Conservation (phyloP, 92 coral and sea anemone genomes). For the Actinostola sp. region DNA sequence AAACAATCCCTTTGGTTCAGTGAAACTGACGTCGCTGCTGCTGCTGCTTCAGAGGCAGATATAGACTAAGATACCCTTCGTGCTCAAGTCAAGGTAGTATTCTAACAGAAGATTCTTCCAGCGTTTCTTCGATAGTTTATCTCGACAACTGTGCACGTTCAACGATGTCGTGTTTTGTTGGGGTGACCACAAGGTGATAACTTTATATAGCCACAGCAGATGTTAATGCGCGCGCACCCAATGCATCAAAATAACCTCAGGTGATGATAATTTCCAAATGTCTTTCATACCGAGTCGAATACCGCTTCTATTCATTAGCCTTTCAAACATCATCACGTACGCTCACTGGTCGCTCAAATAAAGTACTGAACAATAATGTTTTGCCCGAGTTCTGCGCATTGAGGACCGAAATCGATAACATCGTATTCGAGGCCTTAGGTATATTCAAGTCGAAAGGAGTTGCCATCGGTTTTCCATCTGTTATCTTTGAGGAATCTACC, state of each 20-base stretch:
- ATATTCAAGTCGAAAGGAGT: no score
- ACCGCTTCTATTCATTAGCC: conserved; percentile 34
- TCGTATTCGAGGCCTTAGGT: no score
- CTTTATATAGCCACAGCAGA: conserved; percentile 24
- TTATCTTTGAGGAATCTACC: neutral
- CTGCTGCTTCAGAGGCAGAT: no score
- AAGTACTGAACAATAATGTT: neutral
- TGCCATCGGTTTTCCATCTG: neutral
- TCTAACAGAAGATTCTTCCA: neutral
- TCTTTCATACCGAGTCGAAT: conserved; percentile 25
- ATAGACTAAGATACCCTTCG: no score
- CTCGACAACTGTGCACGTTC: neutral
- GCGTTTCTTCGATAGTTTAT: neutral
- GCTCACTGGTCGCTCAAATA: neutral
- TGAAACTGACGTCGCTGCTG: no score
- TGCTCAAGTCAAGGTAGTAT: no score
- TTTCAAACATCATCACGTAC: conserved; percentile 33
- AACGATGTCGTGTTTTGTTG: conserved; percentile 13
- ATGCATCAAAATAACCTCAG: conserved; percentile 23
- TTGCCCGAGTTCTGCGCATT: neutral
- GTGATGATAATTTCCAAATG: conserved; percentile 31
- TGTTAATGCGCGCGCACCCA: conserved; percentile 26
- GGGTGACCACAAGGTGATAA: neutral
- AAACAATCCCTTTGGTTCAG: neutral
- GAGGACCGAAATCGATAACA: no score